These are phyloP conservation scores for Poeciliopsis gracilis DNA, from an alignment of 2,797 vertebrate genomes.

Conservation along the genomic window DNA sequence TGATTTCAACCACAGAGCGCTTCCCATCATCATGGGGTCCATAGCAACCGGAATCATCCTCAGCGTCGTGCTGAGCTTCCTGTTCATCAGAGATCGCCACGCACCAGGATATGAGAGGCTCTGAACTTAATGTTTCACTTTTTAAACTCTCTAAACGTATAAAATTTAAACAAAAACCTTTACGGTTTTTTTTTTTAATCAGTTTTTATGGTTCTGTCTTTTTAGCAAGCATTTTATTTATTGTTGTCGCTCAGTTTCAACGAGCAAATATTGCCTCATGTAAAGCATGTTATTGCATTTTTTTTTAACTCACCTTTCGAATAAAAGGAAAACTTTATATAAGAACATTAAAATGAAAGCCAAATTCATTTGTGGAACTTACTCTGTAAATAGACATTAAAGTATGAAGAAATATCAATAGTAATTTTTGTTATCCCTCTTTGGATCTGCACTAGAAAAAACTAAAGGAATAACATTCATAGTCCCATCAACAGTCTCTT, in stretches of 20 bases:
- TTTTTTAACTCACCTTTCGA: neutral
- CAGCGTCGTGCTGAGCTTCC: slow-evolving; percentile 73
- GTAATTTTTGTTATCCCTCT: neutral
- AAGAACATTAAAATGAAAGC: neutral
- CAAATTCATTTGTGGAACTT: neutral
- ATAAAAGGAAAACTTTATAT: neutral
- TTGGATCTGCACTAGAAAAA: neutral
- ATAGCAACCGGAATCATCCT: slow-evolving; percentile 77
- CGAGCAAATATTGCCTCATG: neutral
- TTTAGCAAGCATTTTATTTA: neutral
- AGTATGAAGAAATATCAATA: neutral
- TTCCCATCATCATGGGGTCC: slow-evolving; percentile 80
- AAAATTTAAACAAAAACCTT: neutral
- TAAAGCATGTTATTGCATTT: neutral
- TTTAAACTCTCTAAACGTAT: neutral
- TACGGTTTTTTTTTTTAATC: neutral
- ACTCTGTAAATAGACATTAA: neutral
- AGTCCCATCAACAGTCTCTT: neutral
- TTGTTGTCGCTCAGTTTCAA: neutral
- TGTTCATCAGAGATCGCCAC: slow-evolving; percentile 81
- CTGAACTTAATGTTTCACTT: slow-evolving; percentile 54
- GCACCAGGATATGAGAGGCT: slow-evolving; percentile 81
- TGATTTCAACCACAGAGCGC: slow-evolving; percentile 78
- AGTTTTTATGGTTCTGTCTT: neutral
- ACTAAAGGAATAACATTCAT: neutral